Percentiles rank a stretch among this genome's conserved stretches.
Conservation (phyloP, 1,140 invertebrate genomes). For the Drosophila suzukii region DNA sequence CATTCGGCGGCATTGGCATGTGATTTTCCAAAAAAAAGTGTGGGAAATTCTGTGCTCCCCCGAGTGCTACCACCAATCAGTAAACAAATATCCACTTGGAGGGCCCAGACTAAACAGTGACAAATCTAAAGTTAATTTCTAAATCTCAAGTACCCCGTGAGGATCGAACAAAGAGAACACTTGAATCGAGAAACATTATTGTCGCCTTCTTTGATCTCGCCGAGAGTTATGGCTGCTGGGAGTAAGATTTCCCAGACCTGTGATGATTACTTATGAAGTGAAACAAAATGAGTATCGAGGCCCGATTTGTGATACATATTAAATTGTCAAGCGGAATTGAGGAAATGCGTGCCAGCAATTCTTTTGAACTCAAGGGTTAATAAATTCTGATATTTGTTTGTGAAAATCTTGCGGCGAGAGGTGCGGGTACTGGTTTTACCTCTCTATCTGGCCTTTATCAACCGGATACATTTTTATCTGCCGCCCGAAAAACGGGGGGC, state of each 20-base stretch:
- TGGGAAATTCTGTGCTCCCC: constrained; percentile 27
- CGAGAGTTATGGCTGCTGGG: constrained; percentile 46
- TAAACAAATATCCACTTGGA: constrained; percentile 28
- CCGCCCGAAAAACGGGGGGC: constrained; percentile 54
- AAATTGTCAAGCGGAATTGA: constrained; percentile 76
- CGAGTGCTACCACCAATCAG: constrained; percentile 1
- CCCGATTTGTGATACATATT: constrained; percentile 63
- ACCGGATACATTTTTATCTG: constrained; percentile 81
- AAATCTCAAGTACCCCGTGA: constrained; percentile 40
- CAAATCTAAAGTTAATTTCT: constrained; percentile 48
- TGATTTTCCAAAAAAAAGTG: constrained; percentile 15
- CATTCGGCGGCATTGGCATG: not conserved
- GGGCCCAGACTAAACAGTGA: constrained; percentile 62
- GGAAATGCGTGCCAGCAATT: constrained; percentile 69
- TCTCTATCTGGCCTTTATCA: constrained; percentile 53
- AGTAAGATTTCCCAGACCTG: constrained; percentile 53
- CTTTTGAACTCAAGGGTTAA: constrained; percentile 78
- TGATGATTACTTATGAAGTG: constrained; percentile 52
- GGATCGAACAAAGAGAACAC: constrained; percentile 8
- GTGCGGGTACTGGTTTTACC: constrained; percentile 1
- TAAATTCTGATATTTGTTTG: constrained; percentile 76
- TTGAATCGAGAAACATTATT: constrained; percentile 25
- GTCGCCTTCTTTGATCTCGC: constrained; percentile 69
- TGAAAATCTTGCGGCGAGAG: constrained; percentile 51
- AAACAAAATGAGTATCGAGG: constrained; percentile 30